Evolutionary conservation across 2,797 vertebrate species (phyloP), one percentile per base, ranked within the genome.

Genomic region (Bryconaethiops microstoma): DNA sequence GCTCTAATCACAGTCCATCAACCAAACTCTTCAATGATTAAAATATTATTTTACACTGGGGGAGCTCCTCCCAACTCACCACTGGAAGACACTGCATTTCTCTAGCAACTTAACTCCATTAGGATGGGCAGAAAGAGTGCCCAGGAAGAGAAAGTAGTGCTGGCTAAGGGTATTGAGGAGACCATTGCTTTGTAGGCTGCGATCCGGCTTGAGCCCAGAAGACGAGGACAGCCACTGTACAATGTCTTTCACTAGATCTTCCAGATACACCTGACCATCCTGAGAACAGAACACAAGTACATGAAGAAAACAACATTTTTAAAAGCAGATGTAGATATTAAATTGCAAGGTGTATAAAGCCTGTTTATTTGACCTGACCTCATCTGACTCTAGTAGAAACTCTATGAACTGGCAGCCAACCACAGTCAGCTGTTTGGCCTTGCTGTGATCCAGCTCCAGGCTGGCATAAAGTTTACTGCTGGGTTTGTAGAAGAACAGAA

Each of bases 31-130:
- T 5, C 14, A 19, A 40, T 35, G 60, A 14, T 1, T 35, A 35
- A 63, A 63, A 63, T 39, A n/a, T 42, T 16, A 60, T 13, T 7
- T 23, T 2, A 1, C 29, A 57, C 5, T 35, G 4, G 12, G 2
- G 42, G 4, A 1, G 19, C 59, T 23, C 14, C 39, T 29, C 29
- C 13, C 8, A 77, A 89, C 96, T 95, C 85, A 99, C 98, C 97
- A 98, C 85, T 99, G 98, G 93, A 99, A 99, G 88, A 99, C 96
- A 81, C 96, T 96, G 91, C 97, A 99, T 93, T 99, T 99, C 94
- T 99, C 98, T 86, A 99, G 93, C 94, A 98, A 95, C 94, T 98
- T 99, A 86, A 99, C 97, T 82, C 97, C 98, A 80, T 97, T 95
- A 21, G 96, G 96, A 85, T 99, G 95, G 78, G 97, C 96, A 81